Base-by-base conservation (phyloP, 2,888 invertebrate genomes). In the Temnothorax ravouxi region DNA sequence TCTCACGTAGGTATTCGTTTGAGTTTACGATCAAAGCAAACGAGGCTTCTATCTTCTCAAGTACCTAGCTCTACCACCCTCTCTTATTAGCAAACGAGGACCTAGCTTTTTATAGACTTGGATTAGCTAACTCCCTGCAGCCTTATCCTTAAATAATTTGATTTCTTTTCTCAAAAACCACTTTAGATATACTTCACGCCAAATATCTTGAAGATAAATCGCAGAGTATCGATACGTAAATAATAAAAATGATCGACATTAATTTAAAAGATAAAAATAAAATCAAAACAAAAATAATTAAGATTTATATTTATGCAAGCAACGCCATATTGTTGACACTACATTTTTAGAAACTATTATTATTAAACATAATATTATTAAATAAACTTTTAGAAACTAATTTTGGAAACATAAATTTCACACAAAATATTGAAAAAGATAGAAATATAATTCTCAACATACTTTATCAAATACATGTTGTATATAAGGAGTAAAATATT, bases 51-150 rank as follows among this genome's bases (percentile, higher is more conserved):
- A 15, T 29, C 56, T 44, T 74, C 25, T 44, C 25, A 59, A 72
- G 25, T 56, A 61, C 13, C 44, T 74, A 44, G 6, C 18, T 44
- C 11, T n/a, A 41, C 18, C 18, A 59, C 74, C 61, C 61, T 59
- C 61, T 59, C 74, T 74, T 67, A 50, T 69, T 50, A 69, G 29
- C 18, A 67, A 67, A 67, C 25, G 47, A 47, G 18, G 11, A 29
- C 4, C 4, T 25, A 18, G 50, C 69, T 69, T 74, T 83, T 80
- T 80, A 83, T 80, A 80, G 80, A 54, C 74, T 74, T 29, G 74
- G 74, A 74, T 74, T 74, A 74, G 29, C 15, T 74, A 44, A 44
- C 29, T 74, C n/a, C 74, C 44, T 74, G 15, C 21, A 74, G 4
- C 8, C n/a, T 29, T 41, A 13, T 74, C 44, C 44, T 44, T 72